Evolutionary conservation across 2,113 vertebrate species (phyloP).

Genomic region (Lanius ludovicianus): DNA sequence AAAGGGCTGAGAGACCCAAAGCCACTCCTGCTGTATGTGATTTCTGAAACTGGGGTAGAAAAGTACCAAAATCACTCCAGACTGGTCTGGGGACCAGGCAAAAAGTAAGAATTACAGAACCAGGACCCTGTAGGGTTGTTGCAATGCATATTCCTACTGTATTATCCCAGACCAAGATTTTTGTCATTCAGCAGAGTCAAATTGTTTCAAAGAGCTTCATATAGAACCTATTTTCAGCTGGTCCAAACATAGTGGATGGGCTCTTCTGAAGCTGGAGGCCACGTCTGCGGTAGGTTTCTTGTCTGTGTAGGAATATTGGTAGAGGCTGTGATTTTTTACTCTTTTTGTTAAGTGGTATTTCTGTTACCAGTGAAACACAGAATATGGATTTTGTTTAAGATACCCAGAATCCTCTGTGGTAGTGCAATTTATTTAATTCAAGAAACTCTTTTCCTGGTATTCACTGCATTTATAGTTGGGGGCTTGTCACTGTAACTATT

Average conservation of each 20-base stretch:
- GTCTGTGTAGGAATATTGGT: neutral
- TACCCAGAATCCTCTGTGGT: neutral
- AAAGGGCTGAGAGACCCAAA: neutral
- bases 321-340: neutral
- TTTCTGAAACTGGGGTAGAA: neutral
- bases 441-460: neutral
- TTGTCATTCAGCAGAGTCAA: neutral
- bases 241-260: rapidly evolving
- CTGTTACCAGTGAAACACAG: neutral
- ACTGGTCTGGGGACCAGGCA: neutral
- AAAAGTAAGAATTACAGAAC: neutral
- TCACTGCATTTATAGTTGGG: neutral
- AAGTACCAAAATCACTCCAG: neutral
- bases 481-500: neutral
- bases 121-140: neutral
- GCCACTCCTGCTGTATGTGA: neutral
- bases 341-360: neutral
- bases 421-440: neutral
- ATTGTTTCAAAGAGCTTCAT: neutral
- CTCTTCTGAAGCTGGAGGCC: neutral
- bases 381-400: neutral
- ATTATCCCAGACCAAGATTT: neutral
- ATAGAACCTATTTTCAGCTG: neutral
- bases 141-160: neutral
- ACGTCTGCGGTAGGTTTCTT: neutral